phyloP scores from a whole-genome alignment of 1,140 invertebrate genomes.

The Scaptomyza hsui region DNA sequence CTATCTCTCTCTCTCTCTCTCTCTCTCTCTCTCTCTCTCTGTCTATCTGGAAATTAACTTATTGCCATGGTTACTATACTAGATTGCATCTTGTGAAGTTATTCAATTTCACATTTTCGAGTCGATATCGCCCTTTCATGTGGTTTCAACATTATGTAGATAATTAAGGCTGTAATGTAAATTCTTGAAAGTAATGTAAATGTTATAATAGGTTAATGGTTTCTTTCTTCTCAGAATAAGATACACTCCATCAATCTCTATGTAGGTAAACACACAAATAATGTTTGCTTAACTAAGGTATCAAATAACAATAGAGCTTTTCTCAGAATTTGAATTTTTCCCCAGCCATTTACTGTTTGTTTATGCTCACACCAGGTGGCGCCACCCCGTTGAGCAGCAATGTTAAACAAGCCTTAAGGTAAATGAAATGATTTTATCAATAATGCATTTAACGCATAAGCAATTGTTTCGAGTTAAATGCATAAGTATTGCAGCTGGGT shows the following conservation, averaged over 20 bases:
- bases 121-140: background rate
- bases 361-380: background rate
- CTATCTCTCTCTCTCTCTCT: background rate
- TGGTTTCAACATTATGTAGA: slow-evolving; percentile 1
- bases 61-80: background rate
- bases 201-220: too few relatives aligned
- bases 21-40: background rate
- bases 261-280: too few relatives aligned
- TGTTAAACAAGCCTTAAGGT: background rate
- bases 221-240: too few relatives aligned
- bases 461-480: background rate
- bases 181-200: too few relatives aligned
- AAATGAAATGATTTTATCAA: slow-evolving; percentile 1
- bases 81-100: background rate
- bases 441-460: slow-evolving; percentile 15
- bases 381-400: background rate
- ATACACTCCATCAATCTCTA: too few relatives aligned
- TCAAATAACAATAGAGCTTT: too few relatives aligned
- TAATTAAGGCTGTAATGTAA: too few relatives aligned
- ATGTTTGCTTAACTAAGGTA: too few relatives aligned
- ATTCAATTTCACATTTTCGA: background rate
- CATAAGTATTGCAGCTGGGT: background rate
- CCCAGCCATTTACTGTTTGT: background rate
- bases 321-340: background rate
- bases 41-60: background rate